Conservation (phyloP, 2,888 invertebrate species). For the Germaria angustata region DNA sequence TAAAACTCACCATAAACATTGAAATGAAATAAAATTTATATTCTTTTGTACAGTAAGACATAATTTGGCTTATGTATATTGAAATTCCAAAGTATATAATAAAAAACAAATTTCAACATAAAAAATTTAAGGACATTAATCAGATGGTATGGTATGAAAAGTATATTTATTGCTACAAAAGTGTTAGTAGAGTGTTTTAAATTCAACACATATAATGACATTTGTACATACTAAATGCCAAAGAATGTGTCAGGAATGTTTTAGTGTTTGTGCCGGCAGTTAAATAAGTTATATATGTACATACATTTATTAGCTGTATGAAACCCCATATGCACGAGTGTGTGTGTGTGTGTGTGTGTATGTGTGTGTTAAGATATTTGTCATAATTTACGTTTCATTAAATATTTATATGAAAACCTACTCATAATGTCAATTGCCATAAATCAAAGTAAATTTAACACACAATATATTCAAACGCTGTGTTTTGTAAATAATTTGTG, state of each 20-base stretch:
- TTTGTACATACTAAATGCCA: neutral
- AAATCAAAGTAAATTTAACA: constrained; percentile 63
- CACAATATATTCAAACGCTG: neutral
- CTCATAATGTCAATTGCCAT: constrained; percentile 64
- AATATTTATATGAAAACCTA: constrained; percentile 64
- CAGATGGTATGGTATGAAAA: constrained; percentile 49
- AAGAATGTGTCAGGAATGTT: constrained; percentile 31
- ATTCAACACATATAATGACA: constrained; percentile 12
- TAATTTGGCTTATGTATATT: constrained; percentile 8
- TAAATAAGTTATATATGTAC: neutral
- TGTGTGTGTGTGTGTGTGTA: neutral
- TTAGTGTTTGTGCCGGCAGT: constrained; percentile 7
- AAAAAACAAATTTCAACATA: constrained; percentile 13
- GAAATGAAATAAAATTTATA: constrained; percentile 12
- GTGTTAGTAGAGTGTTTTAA: constrained; percentile 34
- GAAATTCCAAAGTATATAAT: constrained; percentile 40
- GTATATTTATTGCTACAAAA: constrained; percentile 55
- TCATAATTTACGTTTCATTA: constrained; percentile 66
- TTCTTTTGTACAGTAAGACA: neutral
- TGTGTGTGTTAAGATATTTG: constrained; percentile 53
- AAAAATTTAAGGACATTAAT: constrained; percentile 55
- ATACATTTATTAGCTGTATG: constrained; percentile 12
- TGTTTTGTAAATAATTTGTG: constrained; percentile 4
- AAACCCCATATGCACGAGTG: neutral
- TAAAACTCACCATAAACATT: constrained; percentile 11